Evolutionary conservation across 2,888 invertebrate genomes (phyloP), one percentile per base, ranked within the genome.

Genomic region (Dioctria linearis): DNA sequence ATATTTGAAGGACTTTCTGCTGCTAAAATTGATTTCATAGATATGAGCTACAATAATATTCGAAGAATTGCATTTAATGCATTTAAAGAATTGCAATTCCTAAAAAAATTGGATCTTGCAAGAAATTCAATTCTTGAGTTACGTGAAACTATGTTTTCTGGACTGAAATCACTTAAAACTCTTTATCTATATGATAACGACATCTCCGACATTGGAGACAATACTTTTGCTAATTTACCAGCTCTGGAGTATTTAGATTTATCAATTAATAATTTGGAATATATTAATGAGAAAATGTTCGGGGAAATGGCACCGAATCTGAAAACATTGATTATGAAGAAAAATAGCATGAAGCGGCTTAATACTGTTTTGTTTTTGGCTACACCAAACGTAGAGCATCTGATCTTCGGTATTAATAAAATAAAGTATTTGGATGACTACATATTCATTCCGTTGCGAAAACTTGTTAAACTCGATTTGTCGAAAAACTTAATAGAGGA

Each of bases 361-460:
- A 49, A 86, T 79, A 84, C 85, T 0, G 80, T 85, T 43, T 83
- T 84, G 9, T 88, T 88, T 63, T 82, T 85, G 2, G 85, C 86
- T 3, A 78, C 87, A 51, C 85, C 85, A 0, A 86, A 85, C 42
- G 25, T 88, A 25, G 86, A 88, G 5, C 87, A 86, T 79, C 83
- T 88, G 0, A 86, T 86, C 0, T 78, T 88, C 80, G 86, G 85
- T 1, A 84, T 86, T 75, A 88, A 88, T 80, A 83, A 84, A 5
- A 79, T 88, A 0, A 82, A 79, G 0, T 69, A 69, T 0, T 71
- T 88, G 75, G 86, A 87, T 61, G 83, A 84, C 2, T 85, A 86
- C 9, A 84, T 87, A 84, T 87, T 88, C 82, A 84, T 85, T 1
- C 85, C 87, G 0, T 83, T 88, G 84, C 84, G 84, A 0, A 85